Conservation (phyloP, 2,113 vertebrate genomes). For the Perccottus glenii region DNA sequence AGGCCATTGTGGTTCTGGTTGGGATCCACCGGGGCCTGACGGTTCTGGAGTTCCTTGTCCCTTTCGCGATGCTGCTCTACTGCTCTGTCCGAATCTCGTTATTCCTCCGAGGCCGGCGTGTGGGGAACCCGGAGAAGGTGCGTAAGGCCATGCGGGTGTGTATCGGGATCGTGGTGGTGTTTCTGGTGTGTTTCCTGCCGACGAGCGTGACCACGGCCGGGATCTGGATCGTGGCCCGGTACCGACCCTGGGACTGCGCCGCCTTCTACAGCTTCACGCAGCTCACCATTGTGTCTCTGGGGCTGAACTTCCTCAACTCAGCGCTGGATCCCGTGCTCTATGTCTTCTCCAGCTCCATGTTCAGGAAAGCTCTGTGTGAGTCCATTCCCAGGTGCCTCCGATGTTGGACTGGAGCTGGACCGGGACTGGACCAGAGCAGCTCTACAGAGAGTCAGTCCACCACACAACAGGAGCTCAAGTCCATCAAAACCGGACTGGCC, state of each 20-base stretch:
- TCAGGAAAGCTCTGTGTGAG: constrained; percentile 62
- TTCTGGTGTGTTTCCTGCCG: constrained; percentile 77
- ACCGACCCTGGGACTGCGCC: constrained; percentile 36
- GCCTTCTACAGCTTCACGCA: constrained; percentile 59
- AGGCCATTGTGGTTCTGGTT: constrained; percentile 54
- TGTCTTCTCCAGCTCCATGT: constrained; percentile 74
- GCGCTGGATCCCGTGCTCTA: constrained; percentile 78
- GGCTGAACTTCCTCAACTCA: constrained; percentile 78
- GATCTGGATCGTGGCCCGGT: constrained; percentile 33
- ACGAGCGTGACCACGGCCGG: constrained; percentile 66
- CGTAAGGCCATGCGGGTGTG: constrained; percentile 69
- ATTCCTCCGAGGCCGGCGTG: constrained; percentile 53
- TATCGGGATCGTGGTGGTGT: constrained; percentile 55
- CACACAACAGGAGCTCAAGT: constrained; percentile 48
- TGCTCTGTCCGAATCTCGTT: constrained; percentile 68
- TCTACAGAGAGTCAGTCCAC: constrained; percentile 36
- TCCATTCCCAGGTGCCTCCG: constrained; percentile 28
- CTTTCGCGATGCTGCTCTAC: constrained; percentile 65
- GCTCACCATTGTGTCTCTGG: constrained; percentile 72
- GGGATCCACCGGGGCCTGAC: constrained; percentile 63
- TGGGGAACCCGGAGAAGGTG: constrained; percentile 55
- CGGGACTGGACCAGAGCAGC: neutral
- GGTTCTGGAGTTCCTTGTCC: constrained; percentile 62
- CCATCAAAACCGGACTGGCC: neutral
- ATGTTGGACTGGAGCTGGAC: neutral